A percentile compares a stretch with the other conserved stretches of the same genome.
Conservation (phyloP, 2,113 vertebrate genomes). For the Phaethornis superciliosus region DNA sequence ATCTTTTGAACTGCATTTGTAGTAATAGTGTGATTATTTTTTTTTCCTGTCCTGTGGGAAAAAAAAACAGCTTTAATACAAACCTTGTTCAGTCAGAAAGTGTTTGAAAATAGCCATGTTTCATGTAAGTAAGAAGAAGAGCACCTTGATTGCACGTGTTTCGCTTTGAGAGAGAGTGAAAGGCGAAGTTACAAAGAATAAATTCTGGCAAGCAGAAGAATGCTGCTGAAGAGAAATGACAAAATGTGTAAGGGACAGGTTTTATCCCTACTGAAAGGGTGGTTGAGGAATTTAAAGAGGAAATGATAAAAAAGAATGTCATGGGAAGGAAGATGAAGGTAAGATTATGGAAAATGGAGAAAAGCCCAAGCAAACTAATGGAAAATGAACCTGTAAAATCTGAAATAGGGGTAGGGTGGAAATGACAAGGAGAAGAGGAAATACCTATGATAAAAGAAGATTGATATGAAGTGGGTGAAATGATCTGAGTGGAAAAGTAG, state of each 20-base stretch:
- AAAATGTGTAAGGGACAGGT: neutral
- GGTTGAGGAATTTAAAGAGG: neutral
- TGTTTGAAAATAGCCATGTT: neutral
- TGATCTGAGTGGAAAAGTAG: neutral
- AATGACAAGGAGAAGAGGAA: neutral
- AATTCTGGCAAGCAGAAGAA: neutral
- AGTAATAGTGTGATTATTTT: neutral
- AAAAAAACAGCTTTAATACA: neutral
- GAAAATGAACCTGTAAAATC: neutral
- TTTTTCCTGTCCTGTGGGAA: neutral
- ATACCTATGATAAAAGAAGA: neutral
- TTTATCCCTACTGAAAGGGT: neutral
- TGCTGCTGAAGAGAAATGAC: neutral
- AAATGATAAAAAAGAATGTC: neutral
- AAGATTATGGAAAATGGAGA: neutral
- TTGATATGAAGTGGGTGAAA: neutral
- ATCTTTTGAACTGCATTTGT: neutral
- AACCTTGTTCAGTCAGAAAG: neutral
- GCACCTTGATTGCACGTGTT: neutral
- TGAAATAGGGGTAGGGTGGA: neutral
- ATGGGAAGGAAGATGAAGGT: neutral
- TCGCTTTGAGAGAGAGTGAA: conserved; percentile 22
- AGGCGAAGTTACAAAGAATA: neutral
- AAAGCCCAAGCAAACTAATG: neutral
- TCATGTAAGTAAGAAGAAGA: conserved; percentile 10